phyloP scores from a whole-genome alignment of 2,888 invertebrate species.

The Dysmachus trigonus region DNA sequence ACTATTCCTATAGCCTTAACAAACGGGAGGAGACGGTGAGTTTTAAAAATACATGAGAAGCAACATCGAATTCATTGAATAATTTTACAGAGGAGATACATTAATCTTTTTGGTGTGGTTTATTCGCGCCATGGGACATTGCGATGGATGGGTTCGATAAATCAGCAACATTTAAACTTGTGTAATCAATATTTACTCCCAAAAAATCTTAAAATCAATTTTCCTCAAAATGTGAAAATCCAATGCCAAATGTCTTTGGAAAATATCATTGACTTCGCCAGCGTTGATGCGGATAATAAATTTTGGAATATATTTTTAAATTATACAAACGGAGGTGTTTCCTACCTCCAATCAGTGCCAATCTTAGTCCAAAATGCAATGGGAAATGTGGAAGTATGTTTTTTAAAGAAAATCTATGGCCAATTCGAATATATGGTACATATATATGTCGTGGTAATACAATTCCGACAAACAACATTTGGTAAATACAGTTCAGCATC shows the following conservation, averaged over 20 bases:
- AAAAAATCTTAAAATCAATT: slow-evolving; percentile 43
- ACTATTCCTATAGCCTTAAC: slow-evolving; percentile 47
- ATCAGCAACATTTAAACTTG: slow-evolving; percentile 56
- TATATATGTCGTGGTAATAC: too few relatives aligned
- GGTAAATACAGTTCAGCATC: too few relatives aligned
- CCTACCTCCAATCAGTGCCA: slow-evolving; percentile 58
- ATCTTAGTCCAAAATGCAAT: slow-evolving; percentile 59
- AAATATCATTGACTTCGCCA: slow-evolving; percentile 58
- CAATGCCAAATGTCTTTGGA: slow-evolving; percentile 59
- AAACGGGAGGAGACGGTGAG: neutral
- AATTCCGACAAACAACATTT: too few relatives aligned
- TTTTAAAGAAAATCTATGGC: slow-evolving; percentile 33
- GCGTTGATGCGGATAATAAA: slow-evolving; percentile 53
- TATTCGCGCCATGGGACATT: slow-evolving; percentile 57
- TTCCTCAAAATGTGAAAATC: slow-evolving; percentile 48
- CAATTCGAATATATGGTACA: neutral
- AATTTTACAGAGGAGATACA: neutral
- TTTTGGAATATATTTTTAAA: slow-evolving; percentile 60
- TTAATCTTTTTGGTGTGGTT: slow-evolving; percentile 55
- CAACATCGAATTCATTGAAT: neutral
- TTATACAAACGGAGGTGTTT: slow-evolving; percentile 54
- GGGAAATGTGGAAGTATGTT: slow-evolving; percentile 58
- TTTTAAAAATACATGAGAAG: neutral
- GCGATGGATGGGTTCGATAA: slow-evolving; percentile 56
- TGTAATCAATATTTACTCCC: slow-evolving; percentile 52